Conservation (phyloP, 2,797 vertebrate genomes). For the Gambusia yucatana region DNA sequence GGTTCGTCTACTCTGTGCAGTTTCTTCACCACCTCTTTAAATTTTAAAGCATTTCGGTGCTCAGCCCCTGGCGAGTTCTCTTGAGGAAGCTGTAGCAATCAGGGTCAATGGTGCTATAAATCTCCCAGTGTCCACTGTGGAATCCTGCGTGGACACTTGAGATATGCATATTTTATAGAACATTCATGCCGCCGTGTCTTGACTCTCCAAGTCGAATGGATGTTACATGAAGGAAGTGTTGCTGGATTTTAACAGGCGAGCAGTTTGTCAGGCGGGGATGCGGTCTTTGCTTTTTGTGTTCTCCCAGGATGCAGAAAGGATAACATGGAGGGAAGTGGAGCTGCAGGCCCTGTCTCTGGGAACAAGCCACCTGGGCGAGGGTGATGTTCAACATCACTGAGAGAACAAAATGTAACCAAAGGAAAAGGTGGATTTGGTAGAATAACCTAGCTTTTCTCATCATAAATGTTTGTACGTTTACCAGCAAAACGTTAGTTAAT, state of each 20-base stretch:
- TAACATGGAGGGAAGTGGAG: constrained; percentile 28
- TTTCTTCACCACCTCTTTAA: constrained; percentile 99
- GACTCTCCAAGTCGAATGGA: constrained; percentile 51
- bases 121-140: constrained; percentile 83
- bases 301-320: constrained; percentile 41
- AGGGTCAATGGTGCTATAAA: constrained; percentile 87
- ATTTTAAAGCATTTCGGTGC: constrained; percentile 94
- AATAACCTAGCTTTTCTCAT: background rate
- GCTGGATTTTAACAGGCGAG: constrained; percentile 55
- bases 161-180: constrained; percentile 77
- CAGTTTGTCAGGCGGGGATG: constrained; percentile 41
- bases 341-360: constrained; percentile 48
- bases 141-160: constrained; percentile 73
- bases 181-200: constrained; percentile 56
- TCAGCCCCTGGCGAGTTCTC: constrained; percentile 88
- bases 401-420: background rate
- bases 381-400: background rate
- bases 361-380: constrained; percentile 40
- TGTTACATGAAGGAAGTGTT: constrained; percentile 56
- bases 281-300: constrained; percentile 36
- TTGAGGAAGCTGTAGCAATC: constrained; percentile 86
- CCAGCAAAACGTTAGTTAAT: background rate
- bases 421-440: background rate
- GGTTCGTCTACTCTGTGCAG: constrained; percentile 92
- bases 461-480: background rate